These are phyloP conservation scores for Microtus ochrogaster DNA, from an alignment of 2,113 vertebrate species.

Conservation along the genomic window DNA sequence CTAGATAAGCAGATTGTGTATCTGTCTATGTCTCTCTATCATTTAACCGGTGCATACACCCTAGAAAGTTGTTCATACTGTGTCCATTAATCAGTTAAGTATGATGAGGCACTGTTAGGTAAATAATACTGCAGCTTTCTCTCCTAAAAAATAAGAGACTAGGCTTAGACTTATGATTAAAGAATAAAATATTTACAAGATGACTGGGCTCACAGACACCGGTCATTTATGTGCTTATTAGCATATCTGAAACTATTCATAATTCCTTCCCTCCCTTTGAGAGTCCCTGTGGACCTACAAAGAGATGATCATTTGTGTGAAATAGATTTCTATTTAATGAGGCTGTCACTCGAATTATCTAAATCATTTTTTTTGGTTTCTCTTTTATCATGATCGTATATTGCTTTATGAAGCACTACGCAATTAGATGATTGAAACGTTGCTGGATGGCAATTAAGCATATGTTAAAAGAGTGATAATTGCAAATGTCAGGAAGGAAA, in stretches of 20 bases:
- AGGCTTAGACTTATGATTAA: not conserved
- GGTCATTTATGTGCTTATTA: not conserved
- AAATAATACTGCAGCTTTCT: not conserved
- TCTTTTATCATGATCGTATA: not conserved
- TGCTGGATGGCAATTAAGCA: not conserved
- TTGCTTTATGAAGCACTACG: not conserved
- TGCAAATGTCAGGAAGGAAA: not conserved
- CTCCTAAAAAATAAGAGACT: not conserved
- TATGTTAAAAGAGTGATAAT: not conserved
- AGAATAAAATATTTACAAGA: not conserved
- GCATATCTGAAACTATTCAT: not conserved
- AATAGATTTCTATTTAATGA: not conserved
- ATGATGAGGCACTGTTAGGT: not conserved
- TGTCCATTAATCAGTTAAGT: not conserved
- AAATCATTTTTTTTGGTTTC: not conserved
- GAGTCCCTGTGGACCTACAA: not conserved
- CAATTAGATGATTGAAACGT: not conserved
- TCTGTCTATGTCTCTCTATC: not conserved
- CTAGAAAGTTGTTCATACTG: not conserved
- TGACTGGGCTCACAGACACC: not conserved
- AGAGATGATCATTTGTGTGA: not conserved
- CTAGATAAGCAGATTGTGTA: not conserved
- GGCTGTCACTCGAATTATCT: not conserved
- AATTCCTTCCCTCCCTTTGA: not conserved
- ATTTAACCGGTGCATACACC: not conserved